Conservation (phyloP, 1,140 invertebrate genomes). For the Neuroterus valhalla region DNA sequence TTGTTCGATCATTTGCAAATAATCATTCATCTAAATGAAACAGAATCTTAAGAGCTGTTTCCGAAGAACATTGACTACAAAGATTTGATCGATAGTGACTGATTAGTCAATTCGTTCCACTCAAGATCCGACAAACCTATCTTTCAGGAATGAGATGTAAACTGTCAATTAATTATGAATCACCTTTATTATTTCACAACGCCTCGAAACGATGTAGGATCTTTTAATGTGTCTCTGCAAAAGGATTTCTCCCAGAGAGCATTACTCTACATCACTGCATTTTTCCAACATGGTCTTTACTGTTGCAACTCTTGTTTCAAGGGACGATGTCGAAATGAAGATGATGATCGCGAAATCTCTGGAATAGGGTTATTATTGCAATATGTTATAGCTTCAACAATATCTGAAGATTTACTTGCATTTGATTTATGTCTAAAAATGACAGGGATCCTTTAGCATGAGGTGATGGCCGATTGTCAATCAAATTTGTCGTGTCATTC, state of each 20-base stretch:
- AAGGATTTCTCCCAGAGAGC: not conserved
- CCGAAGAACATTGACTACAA: not conserved
- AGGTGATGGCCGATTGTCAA: conserved; percentile 8
- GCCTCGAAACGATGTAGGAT: not conserved
- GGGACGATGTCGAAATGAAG: not conserved
- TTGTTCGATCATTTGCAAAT: too few relatives aligned
- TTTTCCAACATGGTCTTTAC: not conserved
- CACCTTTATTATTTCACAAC: conserved; percentile 7
- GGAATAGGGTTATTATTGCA: not conserved
- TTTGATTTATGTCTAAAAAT: not conserved
- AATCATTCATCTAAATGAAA: too few relatives aligned
- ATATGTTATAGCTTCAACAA: not conserved
- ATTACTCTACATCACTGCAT: not conserved
- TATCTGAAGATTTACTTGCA: not conserved
- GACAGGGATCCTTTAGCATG: not conserved
- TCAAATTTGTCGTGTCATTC: not conserved
- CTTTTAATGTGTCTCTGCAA: not conserved
- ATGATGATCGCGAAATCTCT: not conserved
- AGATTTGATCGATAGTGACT: not conserved
- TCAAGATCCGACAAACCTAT: not conserved
- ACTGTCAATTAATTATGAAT: conserved; percentile 15
- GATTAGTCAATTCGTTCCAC: conserved; percentile 1
- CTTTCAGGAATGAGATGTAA: not conserved
- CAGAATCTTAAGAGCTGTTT: too few relatives aligned
- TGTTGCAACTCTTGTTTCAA: not conserved